Evolutionary conservation across 2,888 invertebrate species (phyloP).

Genomic region (Perithous albicinctus): DNA sequence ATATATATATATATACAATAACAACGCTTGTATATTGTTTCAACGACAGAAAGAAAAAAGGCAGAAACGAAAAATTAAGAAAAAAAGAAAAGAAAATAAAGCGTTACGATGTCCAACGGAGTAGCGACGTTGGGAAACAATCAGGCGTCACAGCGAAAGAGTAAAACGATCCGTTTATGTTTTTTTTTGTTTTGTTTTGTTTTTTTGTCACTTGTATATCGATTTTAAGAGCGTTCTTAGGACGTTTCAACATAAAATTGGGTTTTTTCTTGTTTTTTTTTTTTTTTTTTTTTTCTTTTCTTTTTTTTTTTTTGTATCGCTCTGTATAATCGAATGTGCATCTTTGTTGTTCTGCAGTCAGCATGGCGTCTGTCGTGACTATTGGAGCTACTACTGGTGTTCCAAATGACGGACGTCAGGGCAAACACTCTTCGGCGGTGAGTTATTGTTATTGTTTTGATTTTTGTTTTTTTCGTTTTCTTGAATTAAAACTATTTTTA

Average conservation of each 20-base stretch:
- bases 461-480: too few relatives aligned
- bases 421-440: slow-evolving; percentile 71
- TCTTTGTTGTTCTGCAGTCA: slow-evolving; percentile 67
- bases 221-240: not conserved
- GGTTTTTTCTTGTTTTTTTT: too few relatives aligned
- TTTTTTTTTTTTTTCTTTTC: slow-evolving; percentile 35
- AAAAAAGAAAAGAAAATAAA: slow-evolving; percentile 9
- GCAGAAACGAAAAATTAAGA: not conserved
- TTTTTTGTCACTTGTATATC: too few relatives aligned
- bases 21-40: too few relatives aligned
- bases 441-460: slow-evolving; percentile 69
- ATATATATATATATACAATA: too few relatives aligned
- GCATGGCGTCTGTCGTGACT: slow-evolving; percentile 68
- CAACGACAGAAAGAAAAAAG: too few relatives aligned
- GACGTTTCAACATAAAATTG: slow-evolving; percentile 3
- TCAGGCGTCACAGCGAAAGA: slow-evolving; percentile 71
- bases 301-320: not conserved
- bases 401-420: slow-evolving; percentile 70
- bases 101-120: slow-evolving; percentile 78
- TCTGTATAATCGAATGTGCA: slow-evolving; percentile 52
- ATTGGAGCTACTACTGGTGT: slow-evolving; percentile 59
- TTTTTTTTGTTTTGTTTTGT: too few relatives aligned
- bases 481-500: slow-evolving; percentile 13
- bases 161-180: slow-evolving; percentile 69
- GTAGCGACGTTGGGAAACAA: slow-evolving; percentile 74